Base-by-base conservation (phyloP, 1,140 invertebrate species). In the Wasmannia auropunctata region DNA sequence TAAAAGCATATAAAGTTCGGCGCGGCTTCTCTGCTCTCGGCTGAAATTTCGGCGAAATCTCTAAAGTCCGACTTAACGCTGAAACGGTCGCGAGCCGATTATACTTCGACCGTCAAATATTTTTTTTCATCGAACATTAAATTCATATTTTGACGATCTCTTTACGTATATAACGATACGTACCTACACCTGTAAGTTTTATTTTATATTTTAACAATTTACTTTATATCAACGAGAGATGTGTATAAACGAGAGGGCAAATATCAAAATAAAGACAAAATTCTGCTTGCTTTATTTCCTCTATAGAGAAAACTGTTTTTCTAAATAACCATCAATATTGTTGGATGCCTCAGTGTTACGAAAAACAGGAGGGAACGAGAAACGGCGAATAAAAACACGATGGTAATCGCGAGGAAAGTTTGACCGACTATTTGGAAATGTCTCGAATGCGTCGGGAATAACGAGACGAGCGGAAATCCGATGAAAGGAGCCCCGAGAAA, bases 1-100 rank as follows among this genome's bases (percentile, higher is more conserved):
- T 70, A 58, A 81, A 81, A 81, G 69, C 63, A 25, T 69, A 51
- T 40, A 54, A 80, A 80, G 46, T 56, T 69, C 25, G 25, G 31
- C 6, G 37, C 37, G 37, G n/a, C 11, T n/a, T 75, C 10, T 34
- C 49, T 0, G 31, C 43, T 37, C 22, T 37, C 37, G 79, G 19
- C 19, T 54, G 11, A 43, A 72, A 72, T 81, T 70, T 34, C 2
- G 28, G 28, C 16, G n/a, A 31, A 19, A 16, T 76, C 19, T 77
- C 37, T 22, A 19, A 63, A 46, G 37, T 58, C 34, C 10, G n/a
- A 37, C 51, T 74, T 74, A 74, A 56, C 3, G 16, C 7, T 28
- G 5, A n/a, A 77, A 77, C 10, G 19, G 8, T 77, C 25, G 8
- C 37, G 10, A 43, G 40, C 49, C 28, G 31, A 54, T 72, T 51